Conservation (phyloP, 2,888 invertebrate genomes). For the Sepiola atlantica region DNA sequence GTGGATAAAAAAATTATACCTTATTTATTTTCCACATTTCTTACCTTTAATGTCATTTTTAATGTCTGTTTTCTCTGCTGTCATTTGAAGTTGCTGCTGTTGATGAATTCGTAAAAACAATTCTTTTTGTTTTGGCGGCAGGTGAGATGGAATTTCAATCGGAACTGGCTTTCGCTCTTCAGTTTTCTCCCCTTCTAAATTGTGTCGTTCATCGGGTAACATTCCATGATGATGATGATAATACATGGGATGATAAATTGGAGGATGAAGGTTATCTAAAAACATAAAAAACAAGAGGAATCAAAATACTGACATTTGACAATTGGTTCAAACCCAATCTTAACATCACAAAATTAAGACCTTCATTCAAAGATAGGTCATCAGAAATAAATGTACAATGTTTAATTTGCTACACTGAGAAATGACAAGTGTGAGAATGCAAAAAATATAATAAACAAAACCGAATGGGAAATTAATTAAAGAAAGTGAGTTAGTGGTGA, state of each 20-base stretch:
- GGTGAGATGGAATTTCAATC: constrained; percentile 76
- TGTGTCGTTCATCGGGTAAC: neutral
- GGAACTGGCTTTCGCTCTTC: constrained; percentile 25
- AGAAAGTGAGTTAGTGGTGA: too few species aligned
- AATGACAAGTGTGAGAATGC: too few species aligned
- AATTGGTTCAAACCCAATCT: too few species aligned
- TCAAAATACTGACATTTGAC: too few species aligned
- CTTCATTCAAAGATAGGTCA: too few species aligned
- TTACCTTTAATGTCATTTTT: constrained; percentile 52
- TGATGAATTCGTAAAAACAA: constrained; percentile 82
- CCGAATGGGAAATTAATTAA: too few species aligned
- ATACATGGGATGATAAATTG: constrained; percentile 33
- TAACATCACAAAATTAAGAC: too few species aligned
- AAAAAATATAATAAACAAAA: too few species aligned
- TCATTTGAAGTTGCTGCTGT: constrained; percentile 79
- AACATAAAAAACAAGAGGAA: neutral
- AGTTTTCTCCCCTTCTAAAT: neutral
- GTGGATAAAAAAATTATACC: neutral
- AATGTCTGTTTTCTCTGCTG: constrained; percentile 60
- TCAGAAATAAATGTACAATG: too few species aligned
- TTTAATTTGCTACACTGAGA: too few species aligned
- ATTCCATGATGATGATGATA: constrained; percentile 43
- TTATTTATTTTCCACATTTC: neutral
- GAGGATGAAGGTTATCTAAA: constrained; percentile 37
- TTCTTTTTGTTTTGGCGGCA: constrained; percentile 82